phyloP scores from a whole-genome alignment of 2,113 vertebrate species.

The Spea bombifrons region DNA sequence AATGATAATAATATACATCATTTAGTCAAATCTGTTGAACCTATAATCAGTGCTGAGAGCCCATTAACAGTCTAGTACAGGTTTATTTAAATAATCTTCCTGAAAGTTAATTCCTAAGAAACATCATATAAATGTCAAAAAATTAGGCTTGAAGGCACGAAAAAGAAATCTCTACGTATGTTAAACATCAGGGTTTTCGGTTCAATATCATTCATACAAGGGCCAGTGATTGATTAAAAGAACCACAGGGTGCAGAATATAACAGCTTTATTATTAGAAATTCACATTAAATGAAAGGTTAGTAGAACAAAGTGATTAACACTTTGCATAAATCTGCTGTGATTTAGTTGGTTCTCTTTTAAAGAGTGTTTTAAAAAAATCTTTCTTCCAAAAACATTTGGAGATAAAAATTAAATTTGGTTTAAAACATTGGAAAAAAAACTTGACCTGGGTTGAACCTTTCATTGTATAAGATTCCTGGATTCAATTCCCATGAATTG shows the following conservation, averaged over 20 bases:
- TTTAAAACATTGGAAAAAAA: too few species aligned
- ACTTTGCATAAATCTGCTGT: neutral
- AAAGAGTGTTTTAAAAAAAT: neutral
- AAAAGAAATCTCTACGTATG: neutral
- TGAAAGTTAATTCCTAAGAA: too few species aligned
- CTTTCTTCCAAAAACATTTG: too few species aligned
- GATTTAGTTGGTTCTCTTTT: neutral
- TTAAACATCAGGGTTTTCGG: neutral
- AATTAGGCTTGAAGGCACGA: neutral
- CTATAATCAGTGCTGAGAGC: neutral
- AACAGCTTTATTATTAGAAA: neutral
- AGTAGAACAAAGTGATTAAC: neutral
- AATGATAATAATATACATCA: too few species aligned
- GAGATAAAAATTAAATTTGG: too few species aligned
- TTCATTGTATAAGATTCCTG: too few species aligned
- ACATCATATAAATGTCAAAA: neutral
- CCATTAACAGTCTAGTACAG: neutral
- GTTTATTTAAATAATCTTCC: neutral
- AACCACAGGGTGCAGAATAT: neutral
- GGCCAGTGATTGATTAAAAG: neutral
- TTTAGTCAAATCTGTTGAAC: neutral
- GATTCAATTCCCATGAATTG: too few species aligned
- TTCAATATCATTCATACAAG: neutral
- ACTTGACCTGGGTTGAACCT: too few species aligned
- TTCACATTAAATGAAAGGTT: neutral